phyloP scores from a whole-genome alignment of 2,797 vertebrate genomes.

The Hydrophis major region DNA sequence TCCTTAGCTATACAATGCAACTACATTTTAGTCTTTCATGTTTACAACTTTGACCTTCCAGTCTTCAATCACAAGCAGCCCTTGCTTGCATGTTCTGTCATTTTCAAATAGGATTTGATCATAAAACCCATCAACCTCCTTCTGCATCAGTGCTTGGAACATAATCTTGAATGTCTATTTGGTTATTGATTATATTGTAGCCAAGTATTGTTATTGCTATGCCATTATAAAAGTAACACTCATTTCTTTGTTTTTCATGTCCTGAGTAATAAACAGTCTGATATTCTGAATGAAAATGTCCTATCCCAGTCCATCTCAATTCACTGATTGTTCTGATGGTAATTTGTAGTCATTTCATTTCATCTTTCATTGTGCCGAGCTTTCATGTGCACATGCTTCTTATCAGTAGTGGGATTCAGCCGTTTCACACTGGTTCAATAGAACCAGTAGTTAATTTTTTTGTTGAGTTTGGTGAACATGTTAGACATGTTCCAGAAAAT shows the following conservation, averaged over 20 bases:
- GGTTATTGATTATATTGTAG: not conserved
- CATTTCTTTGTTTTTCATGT: not conserved
- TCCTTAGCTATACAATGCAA: not conserved
- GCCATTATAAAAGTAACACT: not conserved
- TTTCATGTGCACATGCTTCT: not conserved
- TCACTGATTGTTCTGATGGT: not conserved
- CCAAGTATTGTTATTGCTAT: not conserved
- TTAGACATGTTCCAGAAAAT: no score
- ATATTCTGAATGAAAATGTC: not conserved
- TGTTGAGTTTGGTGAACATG: no score
- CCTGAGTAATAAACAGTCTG: not conserved
- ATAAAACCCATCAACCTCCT: not conserved
- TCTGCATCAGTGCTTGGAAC: not conserved
- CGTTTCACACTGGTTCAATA: no score
- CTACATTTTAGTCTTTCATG: not conserved
- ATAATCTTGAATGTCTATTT: not conserved
- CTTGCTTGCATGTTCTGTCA: not conserved
- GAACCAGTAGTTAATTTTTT: no score
- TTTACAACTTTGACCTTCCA: not conserved
- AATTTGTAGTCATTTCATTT: not conserved
- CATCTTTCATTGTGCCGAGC: not conserved
- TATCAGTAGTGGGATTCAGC: not conserved
- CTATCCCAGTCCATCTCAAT: not conserved
- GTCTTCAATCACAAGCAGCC: not conserved
- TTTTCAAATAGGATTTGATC: not conserved